A percentile compares a stretch with the other conserved stretches of the same genome.
phyloP scores from a whole-genome alignment of 1,140 invertebrate species.

The Eupristina koningsbergeri region DNA sequence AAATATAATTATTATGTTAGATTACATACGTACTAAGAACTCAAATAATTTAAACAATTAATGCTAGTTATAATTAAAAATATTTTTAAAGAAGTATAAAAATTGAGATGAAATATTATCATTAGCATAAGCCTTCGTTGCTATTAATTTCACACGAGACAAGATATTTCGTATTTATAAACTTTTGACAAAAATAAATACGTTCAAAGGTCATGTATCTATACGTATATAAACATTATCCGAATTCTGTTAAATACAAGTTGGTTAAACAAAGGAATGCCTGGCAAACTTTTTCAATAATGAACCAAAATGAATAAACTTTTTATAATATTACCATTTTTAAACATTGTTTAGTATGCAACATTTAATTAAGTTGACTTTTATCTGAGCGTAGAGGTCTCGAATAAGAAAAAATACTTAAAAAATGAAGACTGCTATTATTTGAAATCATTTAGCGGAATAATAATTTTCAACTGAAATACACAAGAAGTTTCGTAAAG shows the following conservation, averaged over 20 bases:
- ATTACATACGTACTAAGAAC: too few relatives aligned
- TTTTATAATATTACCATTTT: neutral
- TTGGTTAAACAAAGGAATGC: neutral
- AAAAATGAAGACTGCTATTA: too few relatives aligned
- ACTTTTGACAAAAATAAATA: too few relatives aligned
- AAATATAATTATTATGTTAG: too few relatives aligned
- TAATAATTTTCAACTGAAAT: too few relatives aligned
- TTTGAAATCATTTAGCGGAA: too few relatives aligned
- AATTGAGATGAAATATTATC: neutral
- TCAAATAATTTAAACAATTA: too few relatives aligned
- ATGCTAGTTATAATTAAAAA: too few relatives aligned
- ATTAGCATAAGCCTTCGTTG: neutral
- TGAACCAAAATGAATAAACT: neutral
- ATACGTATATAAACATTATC: neutral
- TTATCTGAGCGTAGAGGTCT: too few relatives aligned
- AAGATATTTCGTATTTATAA: neutral
- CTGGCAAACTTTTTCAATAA: neutral
- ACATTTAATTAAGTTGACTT: neutral
- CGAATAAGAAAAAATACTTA: too few relatives aligned
- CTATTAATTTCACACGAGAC: neutral
- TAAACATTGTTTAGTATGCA: neutral
- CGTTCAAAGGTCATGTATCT: too few relatives aligned
- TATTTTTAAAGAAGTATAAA: neutral
- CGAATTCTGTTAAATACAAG: neutral
- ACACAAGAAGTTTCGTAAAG: too few relatives aligned